These are phyloP conservation scores for Craniophora ligustri DNA, from an alignment of 2,888 invertebrate genomes.

Conservation along the genomic window DNA sequence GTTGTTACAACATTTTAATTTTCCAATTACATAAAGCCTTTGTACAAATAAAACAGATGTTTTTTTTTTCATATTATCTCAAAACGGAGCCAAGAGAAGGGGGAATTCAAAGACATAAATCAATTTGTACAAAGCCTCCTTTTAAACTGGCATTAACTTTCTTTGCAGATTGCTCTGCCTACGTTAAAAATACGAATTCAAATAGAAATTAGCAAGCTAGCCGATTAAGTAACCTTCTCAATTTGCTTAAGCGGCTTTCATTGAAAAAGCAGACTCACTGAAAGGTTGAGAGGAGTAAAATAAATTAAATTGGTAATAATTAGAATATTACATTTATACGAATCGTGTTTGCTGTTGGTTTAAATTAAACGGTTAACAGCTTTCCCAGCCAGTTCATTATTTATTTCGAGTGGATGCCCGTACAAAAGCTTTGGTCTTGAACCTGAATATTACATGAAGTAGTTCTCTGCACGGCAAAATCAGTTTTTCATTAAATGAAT, in stretches of 20 bases:
- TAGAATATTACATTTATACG: conserved; percentile 29
- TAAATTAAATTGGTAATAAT: conserved; percentile 26
- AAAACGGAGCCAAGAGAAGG: conserved; percentile 36
- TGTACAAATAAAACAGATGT: conserved; percentile 25
- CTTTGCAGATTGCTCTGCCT: conserved; percentile 11
- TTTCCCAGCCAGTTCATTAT: conserved; percentile 20
- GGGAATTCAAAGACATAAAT: conserved; percentile 52
- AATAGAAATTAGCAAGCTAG: conserved; percentile 32
- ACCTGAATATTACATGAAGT: conserved; percentile 28
- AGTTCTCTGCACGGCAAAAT: conserved; percentile 8
- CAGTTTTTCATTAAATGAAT: conserved; percentile 26
- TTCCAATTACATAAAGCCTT: conserved; percentile 14
- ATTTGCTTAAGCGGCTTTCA: conserved; percentile 39
- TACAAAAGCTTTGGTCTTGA: conserved; percentile 13
- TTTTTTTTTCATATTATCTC: conserved; percentile 35
- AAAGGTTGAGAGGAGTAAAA: conserved; percentile 22
- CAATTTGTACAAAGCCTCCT: conserved; percentile 49
- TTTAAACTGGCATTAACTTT: conserved; percentile 46
- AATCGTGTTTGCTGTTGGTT: conserved; percentile 3
- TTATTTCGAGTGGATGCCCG: conserved; percentile 18
- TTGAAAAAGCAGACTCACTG: conserved; percentile 7
- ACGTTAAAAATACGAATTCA: conserved; percentile 23
- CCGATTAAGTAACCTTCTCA: conserved; percentile 31
- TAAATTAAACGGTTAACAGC: conserved; percentile 10
- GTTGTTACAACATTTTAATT: conserved; percentile 11